Percentiles rank a stretch among this genome's conserved stretches.
These are phyloP conservation scores for Euura lappo DNA, from an alignment of 1,140 invertebrate species.

Conservation along the genomic window DNA sequence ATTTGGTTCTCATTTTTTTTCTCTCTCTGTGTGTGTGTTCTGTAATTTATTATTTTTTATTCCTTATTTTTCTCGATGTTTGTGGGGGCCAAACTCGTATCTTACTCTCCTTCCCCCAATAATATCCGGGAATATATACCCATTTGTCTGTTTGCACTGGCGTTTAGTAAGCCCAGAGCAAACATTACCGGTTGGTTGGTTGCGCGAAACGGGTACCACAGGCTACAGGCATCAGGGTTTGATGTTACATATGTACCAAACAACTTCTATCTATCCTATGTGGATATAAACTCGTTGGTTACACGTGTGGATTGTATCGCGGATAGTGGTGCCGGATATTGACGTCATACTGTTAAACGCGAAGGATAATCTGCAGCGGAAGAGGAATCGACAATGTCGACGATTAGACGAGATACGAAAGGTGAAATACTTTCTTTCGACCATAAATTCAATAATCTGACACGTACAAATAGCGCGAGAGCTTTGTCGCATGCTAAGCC, in stretches of 20 bases:
- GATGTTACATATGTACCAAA: too few relatives aligned
- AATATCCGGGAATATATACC: too few relatives aligned
- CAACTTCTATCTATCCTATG: too few relatives aligned
- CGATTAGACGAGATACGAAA: not conserved
- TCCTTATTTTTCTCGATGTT: too few relatives aligned
- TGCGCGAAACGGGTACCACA: slow-evolving; percentile 10
- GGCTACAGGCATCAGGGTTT: not conserved
- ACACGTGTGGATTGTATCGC: not conserved
- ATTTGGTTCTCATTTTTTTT: too few relatives aligned
- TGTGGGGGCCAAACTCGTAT: too few relatives aligned
- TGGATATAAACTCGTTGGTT: not conserved
- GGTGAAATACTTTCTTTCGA: slow-evolving; percentile 23
- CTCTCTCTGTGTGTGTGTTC: too few relatives aligned
- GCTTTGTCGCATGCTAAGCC: slow-evolving; percentile 16
- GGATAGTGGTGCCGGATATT: too few relatives aligned
- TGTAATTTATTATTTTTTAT: too few relatives aligned
- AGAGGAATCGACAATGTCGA: too few relatives aligned
- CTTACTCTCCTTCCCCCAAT: too few relatives aligned
- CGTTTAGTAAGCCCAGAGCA: not conserved
- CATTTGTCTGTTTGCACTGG: not conserved
- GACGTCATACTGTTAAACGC: not conserved
- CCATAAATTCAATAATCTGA: slow-evolving; percentile 37
- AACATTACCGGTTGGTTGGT: not conserved
- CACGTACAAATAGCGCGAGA: slow-evolving; percentile 21
- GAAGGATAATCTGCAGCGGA: not conserved